Percentiles rank a stretch among this genome's conserved stretches.
Conservation (phyloP, 2,797 vertebrate genomes). For the Peromyscus eremicus region DNA sequence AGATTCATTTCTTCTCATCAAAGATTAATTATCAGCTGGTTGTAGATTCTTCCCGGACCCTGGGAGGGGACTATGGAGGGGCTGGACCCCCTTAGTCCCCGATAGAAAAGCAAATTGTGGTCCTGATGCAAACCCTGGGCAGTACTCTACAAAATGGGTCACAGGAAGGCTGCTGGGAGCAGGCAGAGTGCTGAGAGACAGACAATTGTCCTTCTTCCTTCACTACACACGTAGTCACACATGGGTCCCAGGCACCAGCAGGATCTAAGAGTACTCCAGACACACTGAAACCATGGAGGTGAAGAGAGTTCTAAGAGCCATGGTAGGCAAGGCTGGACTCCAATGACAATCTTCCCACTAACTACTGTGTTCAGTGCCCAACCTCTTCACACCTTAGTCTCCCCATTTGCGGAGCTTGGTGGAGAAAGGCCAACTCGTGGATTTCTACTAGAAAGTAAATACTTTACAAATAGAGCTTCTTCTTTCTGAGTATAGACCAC, state of each 20-base stretch:
- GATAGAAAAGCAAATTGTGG: neutral
- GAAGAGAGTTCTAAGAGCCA: neutral
- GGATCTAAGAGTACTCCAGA: neutral
- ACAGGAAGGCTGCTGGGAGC: neutral
- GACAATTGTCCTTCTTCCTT: neutral
- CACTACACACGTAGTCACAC: too few relatives aligned
- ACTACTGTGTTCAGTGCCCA: neutral
- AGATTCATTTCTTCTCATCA: too few relatives aligned
- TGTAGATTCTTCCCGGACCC: too few relatives aligned
- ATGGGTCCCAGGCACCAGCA: neutral
- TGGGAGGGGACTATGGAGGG: too few relatives aligned
- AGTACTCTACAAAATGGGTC: neutral
- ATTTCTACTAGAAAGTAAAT: constrained; percentile 27
- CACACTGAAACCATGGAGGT: neutral
- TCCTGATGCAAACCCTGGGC: too few relatives aligned
- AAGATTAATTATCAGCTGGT: too few relatives aligned
- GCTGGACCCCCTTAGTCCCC: too few relatives aligned
- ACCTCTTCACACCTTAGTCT: neutral
- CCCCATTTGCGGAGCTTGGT: neutral
- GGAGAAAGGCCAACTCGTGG: neutral
- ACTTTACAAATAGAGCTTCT: constrained; percentile 8
- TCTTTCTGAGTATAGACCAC: neutral
- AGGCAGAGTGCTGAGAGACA: neutral
- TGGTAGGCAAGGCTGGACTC: neutral
- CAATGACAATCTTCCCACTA: neutral